Evolutionary conservation across 2,797 vertebrate genomes (phyloP).

Genomic region (Vipera ursinii): DNA sequence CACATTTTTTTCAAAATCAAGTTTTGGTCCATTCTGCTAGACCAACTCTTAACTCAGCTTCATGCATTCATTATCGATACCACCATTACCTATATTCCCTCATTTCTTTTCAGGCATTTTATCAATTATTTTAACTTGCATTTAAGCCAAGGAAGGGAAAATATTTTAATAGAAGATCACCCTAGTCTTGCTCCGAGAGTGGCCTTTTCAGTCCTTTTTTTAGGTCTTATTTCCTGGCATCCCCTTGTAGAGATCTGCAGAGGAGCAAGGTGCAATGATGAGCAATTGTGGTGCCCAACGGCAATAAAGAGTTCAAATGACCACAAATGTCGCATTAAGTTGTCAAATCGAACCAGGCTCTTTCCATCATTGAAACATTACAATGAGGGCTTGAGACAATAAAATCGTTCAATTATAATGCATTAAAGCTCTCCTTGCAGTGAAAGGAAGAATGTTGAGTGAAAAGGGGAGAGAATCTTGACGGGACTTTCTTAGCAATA

Average conservation of each 20-base stretch:
- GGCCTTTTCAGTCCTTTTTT: neutral
- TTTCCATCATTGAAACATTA: conserved; percentile 74
- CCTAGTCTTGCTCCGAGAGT: neutral
- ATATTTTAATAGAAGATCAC: conserved; percentile 39
- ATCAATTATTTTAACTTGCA: conserved; percentile 61
- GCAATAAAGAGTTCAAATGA: conserved; percentile 80
- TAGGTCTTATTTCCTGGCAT: conserved; percentile 47
- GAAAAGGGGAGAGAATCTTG: conserved; percentile 57
- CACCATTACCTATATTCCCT: neutral
- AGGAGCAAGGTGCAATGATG: conserved; percentile 69
- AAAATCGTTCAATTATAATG: conserved; percentile 83
- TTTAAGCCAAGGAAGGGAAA: conserved; percentile 53
- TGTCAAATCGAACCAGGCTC: conserved; percentile 80
- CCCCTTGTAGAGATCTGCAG: neutral
- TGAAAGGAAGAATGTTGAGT: conserved; percentile 66
- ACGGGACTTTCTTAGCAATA: conserved; percentile 33
- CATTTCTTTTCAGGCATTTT: conserved; percentile 7
- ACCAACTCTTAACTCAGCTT: neutral
- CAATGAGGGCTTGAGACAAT: conserved; percentile 77
- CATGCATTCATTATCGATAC: neutral
- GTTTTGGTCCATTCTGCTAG: neutral
- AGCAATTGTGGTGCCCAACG: conserved; percentile 73
- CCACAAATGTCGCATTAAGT: conserved; percentile 78
- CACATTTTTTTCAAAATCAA: neutral
- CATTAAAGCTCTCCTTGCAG: conserved; percentile 71